Evolutionary conservation across 92 coral and sea anemone species (phyloP).

Genomic region (Phymanthus crucifer): DNA sequence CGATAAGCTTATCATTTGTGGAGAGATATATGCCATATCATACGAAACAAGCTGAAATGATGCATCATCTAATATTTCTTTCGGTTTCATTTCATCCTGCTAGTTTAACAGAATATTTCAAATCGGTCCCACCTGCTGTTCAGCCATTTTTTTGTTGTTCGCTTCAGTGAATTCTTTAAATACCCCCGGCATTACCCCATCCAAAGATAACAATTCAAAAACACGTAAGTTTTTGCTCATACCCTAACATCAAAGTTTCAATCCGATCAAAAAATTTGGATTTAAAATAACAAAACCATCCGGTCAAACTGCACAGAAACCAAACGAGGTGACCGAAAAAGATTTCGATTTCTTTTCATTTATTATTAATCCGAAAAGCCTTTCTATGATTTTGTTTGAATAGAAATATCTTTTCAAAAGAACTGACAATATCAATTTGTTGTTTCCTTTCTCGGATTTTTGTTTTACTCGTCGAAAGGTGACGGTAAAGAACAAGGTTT

Average conservation of each 20-base stretch:
- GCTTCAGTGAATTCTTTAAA: not conserved
- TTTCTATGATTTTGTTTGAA: not conserved
- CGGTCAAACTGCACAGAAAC: not conserved
- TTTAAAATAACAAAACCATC: not conserved
- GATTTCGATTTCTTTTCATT: not conserved
- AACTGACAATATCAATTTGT: not conserved
- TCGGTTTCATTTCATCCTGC: not conserved
- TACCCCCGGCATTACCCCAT: not conserved
- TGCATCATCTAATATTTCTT: too few species aligned
- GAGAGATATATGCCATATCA: too few species aligned
- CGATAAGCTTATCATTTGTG: too few species aligned
- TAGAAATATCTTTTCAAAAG: constrained; percentile 2
- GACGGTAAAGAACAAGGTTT: not conserved
- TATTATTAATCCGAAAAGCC: constrained; percentile 3
- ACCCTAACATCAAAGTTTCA: not conserved
- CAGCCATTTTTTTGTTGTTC: not conserved
- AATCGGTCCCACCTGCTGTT: not conserved
- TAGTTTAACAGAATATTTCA: not conserved
- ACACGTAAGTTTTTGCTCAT: not conserved
- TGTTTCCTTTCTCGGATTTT: not conserved
- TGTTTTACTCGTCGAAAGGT: not conserved
- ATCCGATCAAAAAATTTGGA: not conserved
- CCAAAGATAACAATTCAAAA: not conserved
- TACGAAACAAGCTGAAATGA: not conserved
- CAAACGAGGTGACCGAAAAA: constrained; percentile 1